Base-by-base conservation (phyloP, 53 echinoderm and acorn worm genomes). In the Temnopleurus reevesii region DNA sequence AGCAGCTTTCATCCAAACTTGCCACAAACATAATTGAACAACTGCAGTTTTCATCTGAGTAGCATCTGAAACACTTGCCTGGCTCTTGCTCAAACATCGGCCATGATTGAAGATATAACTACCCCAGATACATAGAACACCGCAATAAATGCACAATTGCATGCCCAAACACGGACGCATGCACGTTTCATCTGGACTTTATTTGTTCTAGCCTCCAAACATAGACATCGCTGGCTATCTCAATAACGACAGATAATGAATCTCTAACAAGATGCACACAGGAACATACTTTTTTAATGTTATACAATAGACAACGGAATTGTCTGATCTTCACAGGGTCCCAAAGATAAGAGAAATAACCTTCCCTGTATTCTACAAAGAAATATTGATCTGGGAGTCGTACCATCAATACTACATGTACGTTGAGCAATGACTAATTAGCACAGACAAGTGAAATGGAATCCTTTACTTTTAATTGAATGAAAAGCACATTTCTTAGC, bases 131-230 rank as follows among this genome's bases (percentile, higher is more conserved):
- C 43, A 71, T 71, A 36, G 36, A 38, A 41, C n/a, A 43, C 17
- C 1, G 23, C 21, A 21, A 71, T 43, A 71, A 71, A 71, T 71
- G 71, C n/a, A 7, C 43, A 8, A 28, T 25, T 15, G 18, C 79
- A 79, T 79, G 49, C 79, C 2, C 19, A 79, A 79, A 79, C 79
- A 79, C 30, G 79, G 28, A 47, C 26, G 46, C 46, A 79, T 79
- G 79, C 51, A 47, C 23, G 49, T 30, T 15, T 79, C 18, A 4
- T 49, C 46, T 79, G 45, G 27, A 15, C 15, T 49, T 17, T 79
- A 49, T 79, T 79, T 46, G 49, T 29, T 79, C 49, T 49, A 2
- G 5, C 10, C 49, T 47, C 49, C 4, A 5, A 49, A 47, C 79
- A 18, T 4, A 47, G 49, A 24, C 79, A 79, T 29, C 15, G 79